Base-by-base conservation (phyloP, 2,888 invertebrate species). In the Drosophila buzzatii region DNA sequence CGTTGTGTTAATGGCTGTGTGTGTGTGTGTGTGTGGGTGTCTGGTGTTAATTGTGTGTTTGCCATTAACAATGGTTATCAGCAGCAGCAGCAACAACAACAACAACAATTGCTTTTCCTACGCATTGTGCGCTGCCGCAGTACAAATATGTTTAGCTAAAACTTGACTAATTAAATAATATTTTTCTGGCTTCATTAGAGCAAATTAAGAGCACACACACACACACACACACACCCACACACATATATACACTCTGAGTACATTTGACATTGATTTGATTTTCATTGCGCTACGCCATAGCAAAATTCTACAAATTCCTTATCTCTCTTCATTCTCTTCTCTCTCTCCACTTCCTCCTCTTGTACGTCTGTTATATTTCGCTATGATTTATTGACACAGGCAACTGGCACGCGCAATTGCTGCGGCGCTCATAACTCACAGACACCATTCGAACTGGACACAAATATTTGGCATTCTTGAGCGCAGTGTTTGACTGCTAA, bases 251-350 rank as follows among this genome's bases (percentile, higher is more conserved):
- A 41, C 16, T 47, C 37, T 37, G n/a, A 42, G 16, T 35, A 20
- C 18, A 23, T 5, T 57, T 81, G 85, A 85, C 87, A 80, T 82
- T 85, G 85, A 85, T 85, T 87, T 82, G 85, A 87, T 85, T 85
- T 73, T 67, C 47, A 53, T 41, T 39, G 59, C 62, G 62, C 58
- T 60, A 44, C 52, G 4, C 14, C 35, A 42, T 10, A n/a, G 18
- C 33, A 52, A 59, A 67, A 16, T 47, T 39, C 69, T 42, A n/a
- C n/a, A 49, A 51, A 18, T 33, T n/a, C 33, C 7, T 31, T 49
- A 49, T n/a, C 49, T 12, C 8, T 31, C n/a, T 6, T 18, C 12
- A 12, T 6, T n/a, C 16, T 16, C n/a, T 6, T n/a, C 16, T 16
- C 9, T 16, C 14, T 16, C 47, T 9, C 31, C 10, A 3, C 27